phyloP scores from a whole-genome alignment of 1,140 invertebrate genomes.

The Drosophila punjabiensis region DNA sequence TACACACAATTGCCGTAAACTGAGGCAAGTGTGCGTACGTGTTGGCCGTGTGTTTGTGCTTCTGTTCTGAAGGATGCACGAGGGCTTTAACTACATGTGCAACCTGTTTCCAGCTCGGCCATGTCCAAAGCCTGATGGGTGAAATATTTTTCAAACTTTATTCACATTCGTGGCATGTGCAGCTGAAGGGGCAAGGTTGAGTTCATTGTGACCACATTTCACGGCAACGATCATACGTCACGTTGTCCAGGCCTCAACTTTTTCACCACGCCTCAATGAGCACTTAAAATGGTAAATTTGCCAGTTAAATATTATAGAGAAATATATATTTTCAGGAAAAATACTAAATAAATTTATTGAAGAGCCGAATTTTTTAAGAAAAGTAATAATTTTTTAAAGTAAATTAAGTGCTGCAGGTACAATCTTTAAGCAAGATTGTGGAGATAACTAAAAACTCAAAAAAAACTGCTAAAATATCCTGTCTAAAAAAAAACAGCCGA shows the following conservation, averaged over 20 bases:
- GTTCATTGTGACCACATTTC: slow-evolving; percentile 54
- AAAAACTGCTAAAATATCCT: slow-evolving; percentile 23
- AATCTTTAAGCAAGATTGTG: background rate
- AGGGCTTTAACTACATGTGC: slow-evolving; percentile 63
- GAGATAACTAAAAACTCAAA: slow-evolving; percentile 5
- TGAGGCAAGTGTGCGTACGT: slow-evolving; percentile 13
- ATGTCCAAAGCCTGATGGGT: slow-evolving; percentile 44
- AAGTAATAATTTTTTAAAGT: background rate
- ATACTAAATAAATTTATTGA: background rate
- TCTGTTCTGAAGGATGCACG: slow-evolving; percentile 33
- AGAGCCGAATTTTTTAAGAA: too few relatives aligned
- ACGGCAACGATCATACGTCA: slow-evolving; percentile 51
- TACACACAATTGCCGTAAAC: background rate
- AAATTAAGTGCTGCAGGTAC: background rate
- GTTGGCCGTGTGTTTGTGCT: slow-evolving; percentile 25
- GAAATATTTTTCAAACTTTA: slow-evolving; percentile 71
- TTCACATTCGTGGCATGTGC: slow-evolving; percentile 53
- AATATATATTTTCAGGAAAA: background rate
- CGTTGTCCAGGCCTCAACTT: slow-evolving; percentile 34
- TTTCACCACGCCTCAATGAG: slow-evolving; percentile 30
- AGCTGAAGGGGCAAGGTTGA: slow-evolving; percentile 18
- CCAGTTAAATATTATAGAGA: slow-evolving; percentile 2
- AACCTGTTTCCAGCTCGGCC: slow-evolving; percentile 36
- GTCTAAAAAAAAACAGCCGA: slow-evolving; percentile 17
- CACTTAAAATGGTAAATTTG: slow-evolving; percentile 1